Evolutionary conservation across 1,140 invertebrate genomes (phyloP), one percentile per base, ranked within the genome.

Genomic region (Drosophila mauritiana): DNA sequence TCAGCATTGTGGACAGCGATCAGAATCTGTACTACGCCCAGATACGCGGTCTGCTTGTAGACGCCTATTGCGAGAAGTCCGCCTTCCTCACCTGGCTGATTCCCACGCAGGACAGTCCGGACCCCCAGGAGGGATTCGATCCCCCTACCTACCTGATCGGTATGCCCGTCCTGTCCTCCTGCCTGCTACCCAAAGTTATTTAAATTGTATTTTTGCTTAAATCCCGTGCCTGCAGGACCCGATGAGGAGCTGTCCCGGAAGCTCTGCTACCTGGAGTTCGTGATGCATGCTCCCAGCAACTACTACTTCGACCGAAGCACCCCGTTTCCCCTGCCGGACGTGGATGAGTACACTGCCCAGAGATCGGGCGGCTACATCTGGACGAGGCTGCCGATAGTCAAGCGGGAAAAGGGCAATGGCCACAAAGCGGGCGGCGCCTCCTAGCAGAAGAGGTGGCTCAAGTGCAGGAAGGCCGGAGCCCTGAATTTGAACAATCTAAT

Each of bases 1-100:
- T 98, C 0, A 97, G 97, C 1, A 93, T 98, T 85, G 93, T 96
- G 31, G 97, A 98, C 90, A 92, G 95, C 37, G 95, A 96, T 57
- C 95, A 96, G 53, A 95, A 94, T 51, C 94, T 95, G 48, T 98
- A 96, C 93, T 98, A 98, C 92, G 97, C 97, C 37, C 98, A 98
- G 93, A 96, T 98, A 36, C 94, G 96, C 75, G 97, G 97, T 1
- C 95, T 98, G 55, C 93, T 98, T 22, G 97, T 97, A 10, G 97
- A 98, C 92, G 97, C 98, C 86, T 98, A 97, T 93, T 97, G 97
- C 89, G 97, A 98, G 88, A 98, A 98, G 93, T 98, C 97, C 93
- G 97, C 97, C 6, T 96, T 97, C 7, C 93, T 99, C n/a, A 97
- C 97, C 0, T 99, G 97, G 97, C 93, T 98, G 2, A 93, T 99